Percentiles rank a stretch among this genome's conserved stretches.
These are phyloP conservation scores for Phainopepla nitens DNA, from an alignment of 2,113 vertebrate species.

Conservation along the genomic window DNA sequence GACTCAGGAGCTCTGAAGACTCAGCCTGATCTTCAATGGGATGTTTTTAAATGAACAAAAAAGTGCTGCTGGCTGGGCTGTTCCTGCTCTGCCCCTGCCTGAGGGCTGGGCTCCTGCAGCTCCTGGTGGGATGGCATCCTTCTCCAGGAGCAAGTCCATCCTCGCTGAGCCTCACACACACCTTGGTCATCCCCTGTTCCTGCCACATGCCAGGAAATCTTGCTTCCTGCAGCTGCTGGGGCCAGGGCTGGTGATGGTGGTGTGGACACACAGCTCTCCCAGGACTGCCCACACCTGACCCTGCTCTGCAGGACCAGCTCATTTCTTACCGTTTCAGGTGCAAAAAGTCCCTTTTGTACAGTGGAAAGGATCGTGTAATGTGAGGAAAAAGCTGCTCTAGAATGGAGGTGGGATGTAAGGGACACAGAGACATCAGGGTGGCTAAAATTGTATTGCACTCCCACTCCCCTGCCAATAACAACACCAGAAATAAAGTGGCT, in stretches of 20 bases:
- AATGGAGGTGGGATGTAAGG: slow-evolving; percentile 56
- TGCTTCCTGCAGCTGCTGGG: background rate
- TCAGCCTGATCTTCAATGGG: background rate
- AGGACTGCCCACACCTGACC: background rate
- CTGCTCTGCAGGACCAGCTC: background rate
- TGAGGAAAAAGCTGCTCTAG: slow-evolving; percentile 9
- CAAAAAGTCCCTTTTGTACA: background rate
- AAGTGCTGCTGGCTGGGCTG: background rate
- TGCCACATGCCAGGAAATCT: background rate
- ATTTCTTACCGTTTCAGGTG: background rate
- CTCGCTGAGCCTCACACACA: background rate
- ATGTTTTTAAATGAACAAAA: background rate
- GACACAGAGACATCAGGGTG: slow-evolving; percentile 56
- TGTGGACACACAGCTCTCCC: background rate
- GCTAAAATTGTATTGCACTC: slow-evolving; percentile 68
- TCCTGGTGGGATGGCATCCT: fast-evolving
- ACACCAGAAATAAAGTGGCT: slow-evolving; percentile 65
- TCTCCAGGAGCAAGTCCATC: background rate
- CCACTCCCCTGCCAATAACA: slow-evolving; percentile 67
- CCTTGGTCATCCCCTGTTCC: background rate
- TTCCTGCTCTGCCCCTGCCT: background rate
- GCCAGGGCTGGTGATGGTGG: background rate
- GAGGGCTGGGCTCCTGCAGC: background rate
- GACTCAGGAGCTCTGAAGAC: background rate
- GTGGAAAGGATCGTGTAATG: background rate